Percentiles rank a stretch among this genome's conserved stretches.
Evolutionary conservation across 2,888 invertebrate species (phyloP).

Genomic region (Hirtodrosophila trivittata): DNA sequence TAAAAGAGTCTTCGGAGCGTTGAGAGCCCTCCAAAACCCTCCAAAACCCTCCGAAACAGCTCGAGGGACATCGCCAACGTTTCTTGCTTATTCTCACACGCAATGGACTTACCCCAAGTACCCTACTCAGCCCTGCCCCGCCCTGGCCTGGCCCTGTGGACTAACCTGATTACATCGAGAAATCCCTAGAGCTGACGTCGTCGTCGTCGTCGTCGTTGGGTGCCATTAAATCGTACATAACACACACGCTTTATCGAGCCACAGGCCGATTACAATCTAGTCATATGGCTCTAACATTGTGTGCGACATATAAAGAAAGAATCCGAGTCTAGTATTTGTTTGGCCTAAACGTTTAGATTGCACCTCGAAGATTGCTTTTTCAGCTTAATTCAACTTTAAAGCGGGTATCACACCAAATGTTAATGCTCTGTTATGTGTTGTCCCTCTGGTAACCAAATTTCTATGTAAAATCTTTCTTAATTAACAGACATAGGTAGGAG

Average conservation of each 20-base stretch:
- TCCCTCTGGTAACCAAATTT: too few species aligned
- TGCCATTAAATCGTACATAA: constrained; percentile 63
- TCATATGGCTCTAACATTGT: constrained; percentile 19
- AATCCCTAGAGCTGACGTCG: constrained; percentile 43
- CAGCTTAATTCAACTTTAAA: too few species aligned
- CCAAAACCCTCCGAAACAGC: background rate
- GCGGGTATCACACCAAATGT: too few species aligned
- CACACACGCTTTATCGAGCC: constrained; percentile 51
- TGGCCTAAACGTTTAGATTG: background rate
- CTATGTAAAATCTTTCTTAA: too few species aligned
- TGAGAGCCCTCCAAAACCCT: background rate
- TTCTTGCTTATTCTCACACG: constrained; percentile 38
- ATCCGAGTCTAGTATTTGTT: background rate
- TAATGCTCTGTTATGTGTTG: too few species aligned
- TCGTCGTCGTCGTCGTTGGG: constrained; percentile 7
- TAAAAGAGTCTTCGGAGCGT: constrained; percentile 8
- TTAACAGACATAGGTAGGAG: too few species aligned
- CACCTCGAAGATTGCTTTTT: too few species aligned
- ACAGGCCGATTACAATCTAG: constrained; percentile 58
- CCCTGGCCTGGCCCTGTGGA: background rate
- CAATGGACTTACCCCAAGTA: constrained; percentile 29
- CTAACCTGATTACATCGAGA: constrained; percentile 57
- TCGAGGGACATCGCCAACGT: constrained; percentile 13
- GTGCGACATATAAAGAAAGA: constrained; percentile 4
- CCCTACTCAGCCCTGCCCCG: background rate